Conservation (phyloP, 2,797 vertebrate species). For the Pseudocheirus occidentalis region DNA sequence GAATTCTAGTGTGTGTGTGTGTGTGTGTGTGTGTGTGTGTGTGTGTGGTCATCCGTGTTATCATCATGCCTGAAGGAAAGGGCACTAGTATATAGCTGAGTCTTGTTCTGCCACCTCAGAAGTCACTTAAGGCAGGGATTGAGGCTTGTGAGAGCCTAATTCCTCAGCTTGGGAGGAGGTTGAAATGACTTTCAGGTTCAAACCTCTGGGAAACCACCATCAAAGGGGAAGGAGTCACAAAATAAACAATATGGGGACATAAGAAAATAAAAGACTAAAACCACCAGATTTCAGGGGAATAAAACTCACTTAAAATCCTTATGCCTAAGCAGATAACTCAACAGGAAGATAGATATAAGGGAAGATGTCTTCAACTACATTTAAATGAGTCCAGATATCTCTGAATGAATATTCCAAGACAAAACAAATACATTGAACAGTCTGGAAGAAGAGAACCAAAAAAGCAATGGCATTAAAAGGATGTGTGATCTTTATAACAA, state of each 20-base stretch:
- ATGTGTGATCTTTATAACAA: neutral
- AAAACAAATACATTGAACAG: neutral
- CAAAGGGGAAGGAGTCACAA: neutral
- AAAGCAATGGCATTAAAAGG: neutral
- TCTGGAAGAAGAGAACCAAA: neutral
- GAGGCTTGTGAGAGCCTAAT: neutral
- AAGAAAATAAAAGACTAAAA: neutral
- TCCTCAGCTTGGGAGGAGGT: neutral
- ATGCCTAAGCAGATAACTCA: neutral
- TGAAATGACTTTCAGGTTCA: neutral
- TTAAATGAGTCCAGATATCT: neutral
- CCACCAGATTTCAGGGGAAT: neutral
- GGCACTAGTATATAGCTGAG: neutral
- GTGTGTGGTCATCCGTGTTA: neutral
- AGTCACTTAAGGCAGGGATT: neutral
- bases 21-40: neutral
- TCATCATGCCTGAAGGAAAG: neutral
- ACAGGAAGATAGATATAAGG: neutral
- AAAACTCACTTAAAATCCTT: neutral
- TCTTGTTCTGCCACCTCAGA: neutral
- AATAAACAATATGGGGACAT: neutral
- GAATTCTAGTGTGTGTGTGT: neutral
- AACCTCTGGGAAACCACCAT: neutral
- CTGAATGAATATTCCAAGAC: neutral
- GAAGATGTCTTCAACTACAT: neutral